Conservation (phyloP, 2,113 vertebrate species). For the Microtus richardsoni region DNA sequence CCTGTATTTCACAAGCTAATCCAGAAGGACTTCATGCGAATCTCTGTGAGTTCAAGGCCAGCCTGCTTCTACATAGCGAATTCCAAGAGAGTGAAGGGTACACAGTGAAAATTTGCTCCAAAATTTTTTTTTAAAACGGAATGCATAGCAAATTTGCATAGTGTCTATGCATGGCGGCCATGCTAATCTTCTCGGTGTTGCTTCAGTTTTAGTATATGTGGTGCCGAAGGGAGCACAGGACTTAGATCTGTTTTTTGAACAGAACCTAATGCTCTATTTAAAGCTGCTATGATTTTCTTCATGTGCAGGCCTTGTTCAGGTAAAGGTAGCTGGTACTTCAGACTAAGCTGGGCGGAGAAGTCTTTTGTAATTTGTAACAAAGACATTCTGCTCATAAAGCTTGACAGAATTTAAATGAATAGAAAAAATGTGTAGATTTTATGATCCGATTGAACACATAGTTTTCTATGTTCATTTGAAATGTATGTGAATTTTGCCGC, state of each 20-base stretch:
- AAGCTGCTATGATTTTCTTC: neutral
- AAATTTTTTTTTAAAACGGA: neutral
- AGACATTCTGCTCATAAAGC: neutral
- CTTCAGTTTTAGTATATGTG: too few species aligned
- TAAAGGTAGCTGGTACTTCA: neutral
- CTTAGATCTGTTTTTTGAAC: neutral
- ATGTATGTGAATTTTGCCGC: neutral
- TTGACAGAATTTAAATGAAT: neutral
- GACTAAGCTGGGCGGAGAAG: neutral
- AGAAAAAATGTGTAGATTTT: neutral
- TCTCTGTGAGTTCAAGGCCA: neutral
- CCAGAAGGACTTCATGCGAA: neutral
- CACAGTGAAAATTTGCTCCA: neutral
- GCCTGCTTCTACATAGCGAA: neutral
- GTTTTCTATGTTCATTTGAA: neutral
- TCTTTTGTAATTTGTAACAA: neutral
- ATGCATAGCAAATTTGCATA: too few species aligned
- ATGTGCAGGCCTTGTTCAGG: neutral
- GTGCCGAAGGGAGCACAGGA: too few species aligned
- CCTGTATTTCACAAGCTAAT: neutral
- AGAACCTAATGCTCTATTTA: constrained; percentile 5
- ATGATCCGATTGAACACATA: neutral
- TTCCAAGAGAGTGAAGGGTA: neutral
- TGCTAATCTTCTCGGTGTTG: too few species aligned
- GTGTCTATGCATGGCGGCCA: too few species aligned